Evolutionary conservation across 2,797 vertebrate species (phyloP).

Genomic region (Oryzias sinensis): DNA sequence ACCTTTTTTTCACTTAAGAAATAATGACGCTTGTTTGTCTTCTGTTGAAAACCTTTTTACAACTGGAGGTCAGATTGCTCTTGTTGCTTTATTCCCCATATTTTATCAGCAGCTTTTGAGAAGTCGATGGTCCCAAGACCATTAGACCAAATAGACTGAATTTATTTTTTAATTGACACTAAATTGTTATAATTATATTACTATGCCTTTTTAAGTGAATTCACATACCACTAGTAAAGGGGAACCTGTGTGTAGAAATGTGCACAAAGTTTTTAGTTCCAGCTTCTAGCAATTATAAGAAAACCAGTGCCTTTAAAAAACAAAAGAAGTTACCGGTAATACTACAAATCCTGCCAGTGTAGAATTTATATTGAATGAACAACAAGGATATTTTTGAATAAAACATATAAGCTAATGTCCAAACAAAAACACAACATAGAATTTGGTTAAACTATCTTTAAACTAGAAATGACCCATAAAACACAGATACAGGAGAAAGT

Average conservation of each 20-base stretch:
- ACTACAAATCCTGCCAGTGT: slow-evolving; percentile 37
- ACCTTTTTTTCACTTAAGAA: too few relatives aligned
- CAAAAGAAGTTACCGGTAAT: slow-evolving; percentile 35
- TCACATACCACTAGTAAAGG: slow-evolving; percentile 7
- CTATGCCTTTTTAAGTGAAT: not conserved
- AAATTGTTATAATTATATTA: not conserved
- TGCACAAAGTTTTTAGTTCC: slow-evolving; percentile 33
- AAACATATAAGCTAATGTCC: not conserved
- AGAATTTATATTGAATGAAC: slow-evolving; percentile 23
- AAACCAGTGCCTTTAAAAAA: slow-evolving; percentile 69
- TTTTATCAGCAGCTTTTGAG: too few relatives aligned
- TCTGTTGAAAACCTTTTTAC: too few relatives aligned
- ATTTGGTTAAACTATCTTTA: too few relatives aligned
- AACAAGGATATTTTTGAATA: slow-evolving; percentile 22
- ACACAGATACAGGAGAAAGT: slow-evolving; percentile 2
- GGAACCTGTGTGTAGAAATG: slow-evolving; percentile 37
- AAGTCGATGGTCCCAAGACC: too few relatives aligned
- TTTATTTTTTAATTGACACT: too few relatives aligned
- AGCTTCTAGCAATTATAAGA: slow-evolving; percentile 34
- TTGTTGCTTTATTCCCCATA: too few relatives aligned
- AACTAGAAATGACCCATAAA: not conserved
- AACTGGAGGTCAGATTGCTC: too few relatives aligned
- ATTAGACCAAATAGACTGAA: too few relatives aligned
- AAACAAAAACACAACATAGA: too few relatives aligned
- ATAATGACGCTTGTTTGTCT: too few relatives aligned